Base-by-base conservation (phyloP, 2,113 vertebrate genomes). In the Ivindomyrus marchei region DNA sequence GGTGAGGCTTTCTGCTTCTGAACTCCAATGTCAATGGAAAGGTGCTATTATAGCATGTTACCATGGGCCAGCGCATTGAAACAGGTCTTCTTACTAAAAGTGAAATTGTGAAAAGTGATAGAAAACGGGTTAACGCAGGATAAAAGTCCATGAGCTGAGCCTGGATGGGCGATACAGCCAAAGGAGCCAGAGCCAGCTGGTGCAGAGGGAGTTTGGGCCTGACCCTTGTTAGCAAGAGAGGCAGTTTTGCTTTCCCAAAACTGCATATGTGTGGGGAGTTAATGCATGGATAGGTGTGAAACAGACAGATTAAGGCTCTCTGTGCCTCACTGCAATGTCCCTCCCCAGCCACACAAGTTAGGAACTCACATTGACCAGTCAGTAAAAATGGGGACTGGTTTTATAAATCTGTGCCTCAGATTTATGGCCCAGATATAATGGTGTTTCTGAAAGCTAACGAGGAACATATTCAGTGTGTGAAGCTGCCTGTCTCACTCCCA, bases 391-490 rank as follows among this genome's bases (percentile, higher is more conserved):
- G 70, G 31, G 52, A 88, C 27, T 36, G 8, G 21, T 49, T 89
- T 77, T 74, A 89, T 89, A 89, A 50, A 89, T 89, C 66, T 36
- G 88, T 17, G 88, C n/a, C 46, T 50, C 42, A 49, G n/a, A 89
- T 77, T 88, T 66, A 87, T 11, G 62, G n/a, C 70, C 62, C 45
- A 36, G 88, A 89, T 77, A 52, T 89, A 89, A n/a, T 89, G 8
- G 6, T 52, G 24, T 36, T 58, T 88, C 87, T 42, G 15, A 47
- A 74, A 24, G 17, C 13, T 9, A 50, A 74, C n/a, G 58, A 50
- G 58, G 27, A 89, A 80, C 42, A 77, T 74, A 77, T 77, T 49
- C 45, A 50, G 83, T 47, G 42, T 2, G 42, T 85, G 9, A 85
- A 45, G 83, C 42, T 13, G n/a, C 42, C 42, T 36, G 8, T 46